phyloP scores from a whole-genome alignment of 2,113 vertebrate genomes.

The Gallinago media region DNA sequence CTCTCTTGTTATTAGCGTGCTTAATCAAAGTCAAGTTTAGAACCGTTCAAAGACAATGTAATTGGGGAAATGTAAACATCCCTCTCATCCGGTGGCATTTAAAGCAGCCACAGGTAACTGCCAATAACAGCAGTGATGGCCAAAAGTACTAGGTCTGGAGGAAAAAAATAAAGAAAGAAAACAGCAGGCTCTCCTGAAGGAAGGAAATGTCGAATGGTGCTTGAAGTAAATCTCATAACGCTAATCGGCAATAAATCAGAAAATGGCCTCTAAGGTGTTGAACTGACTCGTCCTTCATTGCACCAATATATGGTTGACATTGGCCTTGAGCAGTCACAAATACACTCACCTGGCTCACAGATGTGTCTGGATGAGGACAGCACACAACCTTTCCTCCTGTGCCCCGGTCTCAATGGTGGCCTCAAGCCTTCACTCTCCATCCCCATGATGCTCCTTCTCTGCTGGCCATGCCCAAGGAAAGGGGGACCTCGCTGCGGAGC shows the following conservation, averaged over 20 bases:
- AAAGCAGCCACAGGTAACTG: slow-evolving; percentile 56
- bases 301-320: fast-evolving
- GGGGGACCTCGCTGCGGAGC: fast-evolving
- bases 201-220: not conserved
- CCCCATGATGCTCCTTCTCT: fast-evolving
- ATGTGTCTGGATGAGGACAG: not conserved
- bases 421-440: not conserved
- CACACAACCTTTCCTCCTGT: fast-evolving
- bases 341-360: not conserved
- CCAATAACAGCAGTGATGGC: not conserved
- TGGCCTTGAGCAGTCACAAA: not conserved
- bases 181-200: slow-evolving; percentile 11
- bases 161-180: not conserved
- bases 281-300: not conserved
- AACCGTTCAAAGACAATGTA: slow-evolving; percentile 59
- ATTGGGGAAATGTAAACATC: slow-evolving; percentile 41
- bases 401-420: not conserved
- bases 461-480: fast-evolving
- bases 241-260: not conserved
- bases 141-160: not conserved
- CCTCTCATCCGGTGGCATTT: not conserved
- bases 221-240: not conserved
- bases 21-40: slow-evolving; percentile 79
- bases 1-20: slow-evolving; percentile 67
- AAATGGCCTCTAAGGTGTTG: not conserved